Conservation (phyloP, 1,140 invertebrate species). For the Eufriesea mexicana region DNA sequence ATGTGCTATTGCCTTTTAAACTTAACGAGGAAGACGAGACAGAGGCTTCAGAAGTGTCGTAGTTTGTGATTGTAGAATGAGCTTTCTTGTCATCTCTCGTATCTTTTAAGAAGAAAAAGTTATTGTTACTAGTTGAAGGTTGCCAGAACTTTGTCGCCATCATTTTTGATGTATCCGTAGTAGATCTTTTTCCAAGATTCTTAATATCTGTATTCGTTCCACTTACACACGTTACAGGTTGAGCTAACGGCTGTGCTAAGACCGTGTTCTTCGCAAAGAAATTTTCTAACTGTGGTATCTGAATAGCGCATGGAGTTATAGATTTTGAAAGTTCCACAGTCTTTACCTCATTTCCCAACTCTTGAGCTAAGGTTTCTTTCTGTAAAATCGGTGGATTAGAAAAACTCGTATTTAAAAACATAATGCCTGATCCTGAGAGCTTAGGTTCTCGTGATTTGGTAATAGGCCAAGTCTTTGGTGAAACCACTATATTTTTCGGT, state of each 20-base stretch:
- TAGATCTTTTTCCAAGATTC: slow-evolving; percentile 17
- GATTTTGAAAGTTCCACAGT: not conserved
- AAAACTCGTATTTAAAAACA: slow-evolving; percentile 41
- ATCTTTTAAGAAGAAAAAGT: slow-evolving; percentile 28
- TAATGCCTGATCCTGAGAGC: slow-evolving; percentile 21
- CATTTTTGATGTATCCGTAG: slow-evolving; percentile 24
- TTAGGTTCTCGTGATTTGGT: slow-evolving; percentile 21
- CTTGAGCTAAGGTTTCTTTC: slow-evolving; percentile 37
- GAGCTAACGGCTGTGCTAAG: not conserved
- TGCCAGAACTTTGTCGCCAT: slow-evolving; percentile 50
- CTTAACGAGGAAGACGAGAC: slow-evolving; percentile 18
- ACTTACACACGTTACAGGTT: slow-evolving; percentile 4
- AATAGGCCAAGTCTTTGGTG: slow-evolving; percentile 46
- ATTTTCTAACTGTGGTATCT: slow-evolving; percentile 12
- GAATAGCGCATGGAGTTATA: not conserved
- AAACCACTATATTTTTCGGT: slow-evolving; percentile 48
- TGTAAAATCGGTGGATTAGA: slow-evolving; percentile 35
- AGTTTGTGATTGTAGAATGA: not conserved
- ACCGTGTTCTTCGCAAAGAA: slow-evolving; percentile 25
- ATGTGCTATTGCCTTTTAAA: slow-evolving; percentile 7
- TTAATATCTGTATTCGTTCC: not conserved
- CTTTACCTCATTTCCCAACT: not conserved
- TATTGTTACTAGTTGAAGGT: slow-evolving; percentile 4
- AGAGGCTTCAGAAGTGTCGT: not conserved
- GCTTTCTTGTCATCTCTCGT: not conserved